A percentile compares a stretch with the other conserved stretches of the same genome.
Conservation (phyloP, 2,113 vertebrate species). For the Pseudorhombus dupliciocellatus region DNA sequence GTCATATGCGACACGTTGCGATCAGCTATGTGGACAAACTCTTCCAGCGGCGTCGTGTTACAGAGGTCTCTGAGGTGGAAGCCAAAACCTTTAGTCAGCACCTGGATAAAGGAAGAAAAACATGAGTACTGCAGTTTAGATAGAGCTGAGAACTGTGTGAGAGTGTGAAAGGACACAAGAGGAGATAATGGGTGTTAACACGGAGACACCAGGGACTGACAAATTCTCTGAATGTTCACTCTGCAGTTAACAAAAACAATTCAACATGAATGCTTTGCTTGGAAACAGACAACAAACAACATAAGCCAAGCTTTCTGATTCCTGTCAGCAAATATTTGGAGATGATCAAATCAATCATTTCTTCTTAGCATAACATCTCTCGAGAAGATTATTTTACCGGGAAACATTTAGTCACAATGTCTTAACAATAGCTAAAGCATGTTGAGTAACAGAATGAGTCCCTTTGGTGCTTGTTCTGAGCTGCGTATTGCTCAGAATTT, state of each 20-base stretch:
- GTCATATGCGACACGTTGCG: conserved; percentile 65
- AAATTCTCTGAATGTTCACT: not conserved
- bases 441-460: not conserved
- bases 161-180: not conserved
- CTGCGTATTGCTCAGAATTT: not conserved
- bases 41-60: conserved; percentile 79
- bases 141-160: not conserved
- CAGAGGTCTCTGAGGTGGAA: conserved; percentile 87
- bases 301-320: not conserved
- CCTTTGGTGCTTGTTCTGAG: not conserved
- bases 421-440: not conserved
- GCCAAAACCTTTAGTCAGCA: conserved; percentile 86
- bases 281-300: not conserved
- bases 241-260: not conserved
- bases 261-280: not conserved
- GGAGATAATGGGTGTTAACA: not conserved
- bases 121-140: not conserved
- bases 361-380: not conserved
- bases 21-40: conserved; percentile 85
- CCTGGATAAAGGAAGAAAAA: conserved; percentile 67
- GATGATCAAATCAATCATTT: not conserved
- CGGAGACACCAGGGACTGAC: not conserved
- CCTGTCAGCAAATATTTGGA: not conserved
- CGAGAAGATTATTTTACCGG: too few species aligned
- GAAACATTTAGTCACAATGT: not conserved